These are phyloP conservation scores for Apogon hyalosoma DNA, from an alignment of 2,797 vertebrate genomes.

Conservation along the genomic window DNA sequence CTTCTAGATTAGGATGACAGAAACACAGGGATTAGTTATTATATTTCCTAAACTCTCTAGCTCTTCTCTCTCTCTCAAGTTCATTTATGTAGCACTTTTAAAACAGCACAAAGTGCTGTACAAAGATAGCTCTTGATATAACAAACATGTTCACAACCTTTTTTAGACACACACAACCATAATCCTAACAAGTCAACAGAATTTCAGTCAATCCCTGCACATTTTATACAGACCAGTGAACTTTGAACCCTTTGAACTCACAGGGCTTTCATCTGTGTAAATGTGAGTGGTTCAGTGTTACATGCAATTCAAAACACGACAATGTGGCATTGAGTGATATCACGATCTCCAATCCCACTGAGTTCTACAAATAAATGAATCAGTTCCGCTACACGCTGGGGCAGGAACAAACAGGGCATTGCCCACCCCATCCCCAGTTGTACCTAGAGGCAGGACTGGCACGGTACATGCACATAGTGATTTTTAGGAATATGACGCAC, in stretches of 20 bases:
- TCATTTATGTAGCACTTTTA: too few relatives aligned
- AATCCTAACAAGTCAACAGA: conserved; percentile 19
- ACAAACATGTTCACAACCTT: not conserved
- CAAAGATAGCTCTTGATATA: too few relatives aligned
- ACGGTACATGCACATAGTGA: not conserved
- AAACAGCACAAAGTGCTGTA: too few relatives aligned
- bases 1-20: conserved; percentile 25
- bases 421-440: not conserved
- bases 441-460: not conserved
- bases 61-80: too few relatives aligned
- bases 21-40: conserved; percentile 43
- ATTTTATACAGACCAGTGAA: conserved; percentile 4
- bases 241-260: conserved; percentile 26
- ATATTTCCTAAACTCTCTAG: not conserved
- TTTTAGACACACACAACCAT: not conserved
- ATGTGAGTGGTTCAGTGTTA: conserved; percentile 31
- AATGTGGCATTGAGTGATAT: not conserved
- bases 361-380: conserved; percentile 4
- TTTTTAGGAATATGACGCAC: not conserved
- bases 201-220: conserved; percentile 19
- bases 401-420: not conserved
- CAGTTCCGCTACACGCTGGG: not conserved
- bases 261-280: conserved; percentile 22
- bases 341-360: not conserved
- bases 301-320: conserved; percentile 13